phyloP scores from a whole-genome alignment of 1,140 invertebrate species.

The Drosophila repleta region DNA sequence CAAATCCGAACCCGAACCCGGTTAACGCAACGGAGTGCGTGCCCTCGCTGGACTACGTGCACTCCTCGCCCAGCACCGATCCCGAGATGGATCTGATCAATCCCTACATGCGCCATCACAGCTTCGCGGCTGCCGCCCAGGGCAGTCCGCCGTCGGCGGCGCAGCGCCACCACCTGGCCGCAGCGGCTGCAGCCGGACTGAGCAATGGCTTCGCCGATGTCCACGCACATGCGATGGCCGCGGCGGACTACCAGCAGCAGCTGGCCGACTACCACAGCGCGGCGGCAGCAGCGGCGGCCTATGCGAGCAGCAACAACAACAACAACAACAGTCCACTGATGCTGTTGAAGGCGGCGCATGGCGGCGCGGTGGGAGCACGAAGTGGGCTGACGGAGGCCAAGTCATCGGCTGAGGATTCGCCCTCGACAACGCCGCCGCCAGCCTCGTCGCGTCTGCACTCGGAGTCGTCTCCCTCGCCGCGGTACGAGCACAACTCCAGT shows the following conservation, averaged over 20 bases:
- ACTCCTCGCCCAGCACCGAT: constrained; percentile 33
- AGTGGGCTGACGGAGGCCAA: constrained; percentile 48
- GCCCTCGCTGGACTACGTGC: constrained; percentile 32
- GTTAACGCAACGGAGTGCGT: constrained; percentile 35
- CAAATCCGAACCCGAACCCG: constrained; percentile 14
- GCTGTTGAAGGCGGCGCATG: constrained; percentile 69
- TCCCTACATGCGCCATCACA: constrained; percentile 82
- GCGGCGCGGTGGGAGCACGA: constrained; percentile 23
- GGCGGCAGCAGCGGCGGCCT: constrained; percentile 74
- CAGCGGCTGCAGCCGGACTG: constrained; percentile 53
- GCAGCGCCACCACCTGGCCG: constrained; percentile 68
- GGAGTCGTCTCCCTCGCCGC: constrained; percentile 76
- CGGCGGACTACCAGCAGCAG: constrained; percentile 76
- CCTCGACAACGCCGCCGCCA: constrained; percentile 70
- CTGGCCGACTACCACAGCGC: constrained; percentile 79
- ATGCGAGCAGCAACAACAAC: constrained; percentile 70
- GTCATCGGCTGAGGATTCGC: constrained; percentile 69
- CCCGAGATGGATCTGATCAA: constrained; percentile 79
- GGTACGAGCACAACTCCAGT: constrained; percentile 82
- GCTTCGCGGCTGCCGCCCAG: constrained; percentile 71
- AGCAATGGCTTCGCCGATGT: constrained; percentile 71
- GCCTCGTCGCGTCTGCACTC: constrained; percentile 76
- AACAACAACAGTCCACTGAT: constrained; percentile 65
- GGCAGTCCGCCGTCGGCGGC: constrained; percentile 67
- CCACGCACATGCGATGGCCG: constrained; percentile 71